Evolutionary conservation across 2,888 invertebrate genomes (phyloP).

Genomic region (Pemphredon lugubris): DNA sequence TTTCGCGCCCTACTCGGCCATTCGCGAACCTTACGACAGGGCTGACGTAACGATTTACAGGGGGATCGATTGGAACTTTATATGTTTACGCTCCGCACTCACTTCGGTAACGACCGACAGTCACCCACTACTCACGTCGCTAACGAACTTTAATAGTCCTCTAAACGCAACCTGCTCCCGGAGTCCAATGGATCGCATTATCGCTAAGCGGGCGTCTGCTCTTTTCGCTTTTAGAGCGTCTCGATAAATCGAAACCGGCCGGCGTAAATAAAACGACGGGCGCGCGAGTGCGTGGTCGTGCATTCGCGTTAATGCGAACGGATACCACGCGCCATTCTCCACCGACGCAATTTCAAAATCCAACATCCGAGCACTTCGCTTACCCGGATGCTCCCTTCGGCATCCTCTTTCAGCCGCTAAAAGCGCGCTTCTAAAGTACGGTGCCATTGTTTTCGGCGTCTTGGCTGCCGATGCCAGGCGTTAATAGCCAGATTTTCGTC

Average conservation of each 20-base stretch:
- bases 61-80: no score
- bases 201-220: no score
- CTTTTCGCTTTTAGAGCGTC: neutral
- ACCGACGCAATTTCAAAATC: conserved; percentile 3
- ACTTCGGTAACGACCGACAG: no score
- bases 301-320: conserved; percentile 8
- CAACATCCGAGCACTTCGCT: neutral
- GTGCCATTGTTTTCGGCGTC: conserved; percentile 33
- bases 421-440: conserved; percentile 19
- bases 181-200: no score
- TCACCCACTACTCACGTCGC: no score
- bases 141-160: no score
- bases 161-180: no score
- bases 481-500: conserved; percentile 18
- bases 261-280: neutral
- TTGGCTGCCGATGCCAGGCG: conserved; percentile 23
- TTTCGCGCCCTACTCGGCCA: no score
- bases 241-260: conserved; percentile 8
- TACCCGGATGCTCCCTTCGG: neutral
- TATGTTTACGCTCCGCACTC: no score
- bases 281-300: neutral
- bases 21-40: no score
- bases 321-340: neutral
- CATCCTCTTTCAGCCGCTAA: conserved; percentile 2
- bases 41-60: no score